Evolutionary conservation across 2,888 invertebrate genomes (phyloP), one percentile per base, ranked within the genome.

Genomic region (Drosophila ustulata): DNA sequence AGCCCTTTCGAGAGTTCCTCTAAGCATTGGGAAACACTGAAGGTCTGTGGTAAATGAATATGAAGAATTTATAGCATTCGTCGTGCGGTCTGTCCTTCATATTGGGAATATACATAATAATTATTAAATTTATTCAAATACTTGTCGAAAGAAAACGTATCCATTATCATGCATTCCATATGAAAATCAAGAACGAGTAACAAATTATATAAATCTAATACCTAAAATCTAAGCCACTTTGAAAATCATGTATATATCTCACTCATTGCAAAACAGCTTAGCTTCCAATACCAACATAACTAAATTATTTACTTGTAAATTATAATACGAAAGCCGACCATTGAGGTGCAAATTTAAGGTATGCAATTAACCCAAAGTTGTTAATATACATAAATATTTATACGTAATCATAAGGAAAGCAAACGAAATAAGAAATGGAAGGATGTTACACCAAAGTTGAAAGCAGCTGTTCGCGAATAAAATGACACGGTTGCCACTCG

Each of bases 1-100:
- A 92, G 69, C 92, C 92, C 8, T 92, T 92, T 77, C 89, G 92
- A 75, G 92, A 92, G 74, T 92, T 92, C 74, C 82, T 92, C 62
- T 92, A 92, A 91, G 72, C 25, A 6, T 18, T 45, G 55, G 39
- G 28, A n/a, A 30, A 46, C 28, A 25, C 26, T 25, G 51, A 37
- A 46, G 55, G n/a, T 64, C 75, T 79, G 77, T 79, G 80, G 66
- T 71, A 79, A 75, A 50, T 64, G 68, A 43, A 56, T 73, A 77
- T 53, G 13, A 13, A 41, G 39, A 41, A 41, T 79, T 79, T 78
- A 79, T 71, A 78, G 75, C 46, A 51, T 52, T 62, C 34, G 46
- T 34, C 32, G 34, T 7, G n/a, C n/a, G 30, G 32, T 32, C 30
- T 23, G 8, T 28, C 43, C 50, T 32, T 11, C 28, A 39, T 26